Conservation (phyloP, 2,888 invertebrate species). For the Volucella bombylans region DNA sequence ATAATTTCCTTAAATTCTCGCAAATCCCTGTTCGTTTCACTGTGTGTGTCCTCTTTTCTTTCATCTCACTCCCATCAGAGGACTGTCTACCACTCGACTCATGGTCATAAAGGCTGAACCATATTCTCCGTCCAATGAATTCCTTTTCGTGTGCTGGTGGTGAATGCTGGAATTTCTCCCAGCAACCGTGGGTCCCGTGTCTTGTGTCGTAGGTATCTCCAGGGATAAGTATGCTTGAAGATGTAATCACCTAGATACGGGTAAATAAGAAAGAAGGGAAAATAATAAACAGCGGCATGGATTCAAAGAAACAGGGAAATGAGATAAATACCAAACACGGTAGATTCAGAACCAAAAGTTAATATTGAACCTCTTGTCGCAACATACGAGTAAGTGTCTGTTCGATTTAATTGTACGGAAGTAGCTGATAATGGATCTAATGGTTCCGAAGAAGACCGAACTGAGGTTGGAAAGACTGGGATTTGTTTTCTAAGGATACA, state of each 20-base stretch:
- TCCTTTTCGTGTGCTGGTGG: constrained; percentile 1
- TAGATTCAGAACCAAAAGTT: constrained; percentile 31
- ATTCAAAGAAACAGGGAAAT: neutral
- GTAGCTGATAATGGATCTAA: neutral
- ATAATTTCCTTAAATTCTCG: constrained; percentile 62
- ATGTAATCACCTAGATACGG: constrained; percentile 69
- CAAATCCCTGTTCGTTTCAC: constrained; percentile 16
- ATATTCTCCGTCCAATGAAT: constrained; percentile 11
- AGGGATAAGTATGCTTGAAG: constrained; percentile 51
- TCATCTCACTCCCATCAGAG: neutral
- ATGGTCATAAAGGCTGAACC: constrained; percentile 21
- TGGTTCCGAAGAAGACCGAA: too few species aligned
- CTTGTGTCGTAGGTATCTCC: constrained; percentile 21
- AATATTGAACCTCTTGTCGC: constrained; percentile 7
- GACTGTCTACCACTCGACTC: constrained; percentile 1
- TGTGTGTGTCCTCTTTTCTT: neutral
- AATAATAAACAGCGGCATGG: constrained; percentile 47
- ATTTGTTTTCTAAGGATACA: too few species aligned
- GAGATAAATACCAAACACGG: constrained; percentile 36
- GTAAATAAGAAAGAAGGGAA: constrained; percentile 45
- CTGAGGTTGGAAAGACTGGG: too few species aligned
- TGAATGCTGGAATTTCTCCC: constrained; percentile 7
- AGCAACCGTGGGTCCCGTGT: constrained; percentile 17
- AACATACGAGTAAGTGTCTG: constrained; percentile 13
- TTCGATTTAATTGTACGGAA: constrained; percentile 17